Percentiles rank a stretch among this genome's conserved stretches.
phyloP scores from a whole-genome alignment of 1,140 invertebrate genomes.

The Maniola jurtina region DNA sequence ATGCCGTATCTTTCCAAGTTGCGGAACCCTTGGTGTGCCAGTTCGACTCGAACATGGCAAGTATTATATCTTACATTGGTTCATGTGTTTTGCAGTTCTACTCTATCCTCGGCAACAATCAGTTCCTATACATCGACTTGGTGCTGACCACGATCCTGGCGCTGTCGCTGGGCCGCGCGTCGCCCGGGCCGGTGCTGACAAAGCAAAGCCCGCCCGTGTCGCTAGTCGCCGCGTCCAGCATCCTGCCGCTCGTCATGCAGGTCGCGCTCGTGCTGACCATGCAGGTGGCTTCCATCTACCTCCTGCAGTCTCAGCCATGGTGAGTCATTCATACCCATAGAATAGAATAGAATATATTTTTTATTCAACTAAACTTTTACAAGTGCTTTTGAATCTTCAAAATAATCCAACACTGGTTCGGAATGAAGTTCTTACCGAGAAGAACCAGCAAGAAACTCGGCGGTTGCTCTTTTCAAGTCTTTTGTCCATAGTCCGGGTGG shows the following conservation, averaged over 20 bases:
- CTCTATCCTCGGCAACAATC: slow-evolving; percentile 87
- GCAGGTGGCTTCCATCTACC: slow-evolving; percentile 73
- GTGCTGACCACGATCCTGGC: slow-evolving; percentile 90
- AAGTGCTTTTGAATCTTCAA: no score
- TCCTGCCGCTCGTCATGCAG: slow-evolving; percentile 81
- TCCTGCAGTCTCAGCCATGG: slow-evolving; percentile 77
- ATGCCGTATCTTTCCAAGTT: no score
- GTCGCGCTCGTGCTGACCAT: slow-evolving; percentile 72
- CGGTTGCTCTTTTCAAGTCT: no score
- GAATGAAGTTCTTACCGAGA: no score
- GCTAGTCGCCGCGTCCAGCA: slow-evolving; percentile 78
- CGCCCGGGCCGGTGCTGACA: slow-evolving; percentile 81
- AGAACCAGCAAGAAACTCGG: no score
- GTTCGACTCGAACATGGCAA: neutral
- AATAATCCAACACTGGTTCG: no score
- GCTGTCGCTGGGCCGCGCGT: slow-evolving; percentile 86
- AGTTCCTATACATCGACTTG: slow-evolving; percentile 92
- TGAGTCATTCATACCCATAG: slow-evolving; percentile 38
- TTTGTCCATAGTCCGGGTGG: no score
- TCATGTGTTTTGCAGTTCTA: slow-evolving; percentile 64
- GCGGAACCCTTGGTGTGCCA: no score
- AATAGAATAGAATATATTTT: no score
- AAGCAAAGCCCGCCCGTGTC: slow-evolving; percentile 81
- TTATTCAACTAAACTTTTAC: no score
- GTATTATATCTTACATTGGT: neutral